A percentile compares a stretch with the other conserved stretches of the same genome.
phyloP scores from a whole-genome alignment of 2,797 vertebrate genomes.

The Notolepis coatsorum region DNA sequence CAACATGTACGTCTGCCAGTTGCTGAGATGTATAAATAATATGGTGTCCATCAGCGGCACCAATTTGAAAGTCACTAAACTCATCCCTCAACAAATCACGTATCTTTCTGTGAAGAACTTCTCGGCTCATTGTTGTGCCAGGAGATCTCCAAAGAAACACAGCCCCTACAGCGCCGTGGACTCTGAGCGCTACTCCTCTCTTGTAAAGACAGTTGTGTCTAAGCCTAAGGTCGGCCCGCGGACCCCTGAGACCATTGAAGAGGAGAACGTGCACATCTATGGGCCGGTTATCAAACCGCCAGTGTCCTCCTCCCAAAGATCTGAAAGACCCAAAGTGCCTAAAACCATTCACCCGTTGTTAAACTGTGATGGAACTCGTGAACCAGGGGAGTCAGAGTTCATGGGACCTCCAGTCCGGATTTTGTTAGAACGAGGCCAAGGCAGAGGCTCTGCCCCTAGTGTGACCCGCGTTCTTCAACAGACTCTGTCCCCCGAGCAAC shows the following conservation, averaged over 20 bases:
- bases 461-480: conserved; percentile 92
- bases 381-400: conserved; percentile 39
- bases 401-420: conserved; percentile 76
- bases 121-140: conserved; percentile 61
- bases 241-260: conserved; percentile 83
- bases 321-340: conserved; percentile 58
- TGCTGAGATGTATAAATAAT: conserved; percentile 35
- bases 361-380: conserved; percentile 61
- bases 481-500: conserved; percentile 88
- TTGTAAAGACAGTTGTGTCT: conserved; percentile 86
- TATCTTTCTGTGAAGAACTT: conserved; percentile 57
- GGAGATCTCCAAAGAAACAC: conserved; percentile 79
- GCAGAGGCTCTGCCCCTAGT: conserved; percentile 78
- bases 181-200: conserved; percentile 86
- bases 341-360: conserved; percentile 81
- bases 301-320: conserved; percentile 30
- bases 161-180: conserved; percentile 87
- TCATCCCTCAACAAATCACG: conserved; percentile 35
- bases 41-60: conserved; percentile 39
- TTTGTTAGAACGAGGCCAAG: conserved; percentile 56
- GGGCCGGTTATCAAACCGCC: conserved; percentile 83
- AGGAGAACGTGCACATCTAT: conserved; percentile 85
- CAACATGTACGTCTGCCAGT: conserved; percentile 53
- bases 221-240: conserved; percentile 77
- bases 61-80: too few relatives aligned